Conservation (phyloP, 1,140 invertebrate genomes). For the Chlorops oryzae region DNA sequence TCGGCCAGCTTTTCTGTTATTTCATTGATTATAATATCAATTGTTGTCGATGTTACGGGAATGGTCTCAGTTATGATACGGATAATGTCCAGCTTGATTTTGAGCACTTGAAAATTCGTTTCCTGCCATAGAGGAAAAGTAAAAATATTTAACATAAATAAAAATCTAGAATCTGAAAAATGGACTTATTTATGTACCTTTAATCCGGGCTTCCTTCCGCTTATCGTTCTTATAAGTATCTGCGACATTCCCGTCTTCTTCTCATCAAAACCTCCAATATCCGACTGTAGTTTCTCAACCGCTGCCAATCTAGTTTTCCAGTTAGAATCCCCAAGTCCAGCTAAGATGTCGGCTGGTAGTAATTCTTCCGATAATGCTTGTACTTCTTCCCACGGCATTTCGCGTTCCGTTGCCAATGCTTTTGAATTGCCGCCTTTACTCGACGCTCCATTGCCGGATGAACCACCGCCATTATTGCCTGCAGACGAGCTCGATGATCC, state of each 20-base stretch:
- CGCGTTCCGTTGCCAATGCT: slow-evolving; percentile 50
- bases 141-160: neutral
- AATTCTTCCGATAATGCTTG: slow-evolving; percentile 61
- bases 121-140: slow-evolving; percentile 50
- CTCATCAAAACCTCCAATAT: slow-evolving; percentile 57
- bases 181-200: slow-evolving; percentile 41
- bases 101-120: slow-evolving; percentile 89
- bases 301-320: slow-evolving; percentile 82
- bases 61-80: slow-evolving; percentile 72
- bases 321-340: slow-evolving; percentile 67
- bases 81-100: slow-evolving; percentile 71
- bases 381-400: slow-evolving; percentile 62
- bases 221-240: slow-evolving; percentile 65
- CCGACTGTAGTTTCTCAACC: slow-evolving; percentile 64
- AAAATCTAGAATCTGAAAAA: neutral
- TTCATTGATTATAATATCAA: slow-evolving; percentile 70
- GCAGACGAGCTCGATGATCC: no score
- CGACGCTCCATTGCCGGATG: slow-evolving; percentile 19
- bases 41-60: slow-evolving; percentile 64
- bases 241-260: slow-evolving; percentile 63
- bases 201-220: slow-evolving; percentile 82
- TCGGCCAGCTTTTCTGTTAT: slow-evolving; percentile 82
- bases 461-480: slow-evolving; percentile 37
- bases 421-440: slow-evolving; percentile 40
- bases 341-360: slow-evolving; percentile 58